Conservation (phyloP, 2,888 invertebrate species). For the Julus scandinavius region DNA sequence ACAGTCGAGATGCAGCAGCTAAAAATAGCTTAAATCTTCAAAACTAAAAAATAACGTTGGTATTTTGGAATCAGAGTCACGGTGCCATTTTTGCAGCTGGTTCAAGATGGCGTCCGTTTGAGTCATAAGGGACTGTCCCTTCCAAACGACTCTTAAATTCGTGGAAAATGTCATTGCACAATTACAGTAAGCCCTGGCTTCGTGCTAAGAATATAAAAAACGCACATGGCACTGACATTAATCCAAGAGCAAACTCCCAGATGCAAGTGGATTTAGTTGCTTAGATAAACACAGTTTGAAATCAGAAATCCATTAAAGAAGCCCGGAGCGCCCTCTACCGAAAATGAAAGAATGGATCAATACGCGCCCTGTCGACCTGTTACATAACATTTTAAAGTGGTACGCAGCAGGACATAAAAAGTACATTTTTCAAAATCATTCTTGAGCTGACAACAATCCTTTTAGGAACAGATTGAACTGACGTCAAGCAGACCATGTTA, state of each 20-base stretch:
- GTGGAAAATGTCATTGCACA: background rate
- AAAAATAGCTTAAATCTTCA: too few species aligned
- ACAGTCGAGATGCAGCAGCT: too few species aligned
- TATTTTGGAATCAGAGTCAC: too few species aligned
- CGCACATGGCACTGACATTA: background rate
- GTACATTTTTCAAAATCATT: background rate
- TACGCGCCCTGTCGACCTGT: background rate
- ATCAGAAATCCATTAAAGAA: constrained; percentile 23
- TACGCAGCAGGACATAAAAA: background rate
- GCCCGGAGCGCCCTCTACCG: background rate
- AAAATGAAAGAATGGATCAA: background rate
- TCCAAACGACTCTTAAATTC: constrained; percentile 1
- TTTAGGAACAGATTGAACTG: background rate
- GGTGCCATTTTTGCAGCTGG: background rate
- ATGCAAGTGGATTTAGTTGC: constrained; percentile 30
- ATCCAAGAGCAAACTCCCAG: constrained; percentile 12
- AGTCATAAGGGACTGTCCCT: background rate
- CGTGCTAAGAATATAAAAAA: constrained; percentile 22
- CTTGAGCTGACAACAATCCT: background rate
- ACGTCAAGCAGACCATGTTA: constrained; percentile 5
- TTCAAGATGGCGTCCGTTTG: background rate
- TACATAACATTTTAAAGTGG: constrained; percentile 7
- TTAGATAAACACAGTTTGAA: constrained; percentile 27
- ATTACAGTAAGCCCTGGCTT: background rate
- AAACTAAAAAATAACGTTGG: too few species aligned